Conservation (phyloP, 1,140 invertebrate species). For the Hesperophylax magnus region DNA sequence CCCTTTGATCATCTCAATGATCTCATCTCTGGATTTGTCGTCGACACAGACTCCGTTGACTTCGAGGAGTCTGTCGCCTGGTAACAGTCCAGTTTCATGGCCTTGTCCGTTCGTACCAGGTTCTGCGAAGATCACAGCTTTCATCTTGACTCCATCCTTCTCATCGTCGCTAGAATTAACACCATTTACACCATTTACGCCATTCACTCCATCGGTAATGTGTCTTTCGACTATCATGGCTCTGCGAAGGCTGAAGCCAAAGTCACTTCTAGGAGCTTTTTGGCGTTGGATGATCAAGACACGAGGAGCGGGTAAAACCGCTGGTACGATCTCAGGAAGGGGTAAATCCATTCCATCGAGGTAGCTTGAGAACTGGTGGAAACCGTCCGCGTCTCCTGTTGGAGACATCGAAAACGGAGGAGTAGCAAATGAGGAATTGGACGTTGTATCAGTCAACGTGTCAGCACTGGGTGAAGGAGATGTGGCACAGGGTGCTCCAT, state of each 20-base stretch:
- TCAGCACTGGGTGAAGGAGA: constrained; percentile 85
- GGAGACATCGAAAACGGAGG: constrained; percentile 87
- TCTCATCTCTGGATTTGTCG: constrained; percentile 88
- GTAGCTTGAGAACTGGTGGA: constrained; percentile 80
- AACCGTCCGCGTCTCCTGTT: constrained; percentile 86
- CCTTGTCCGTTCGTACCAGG: constrained; percentile 85
- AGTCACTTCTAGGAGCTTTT: constrained; percentile 89
- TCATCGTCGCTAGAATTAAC: constrained; percentile 57
- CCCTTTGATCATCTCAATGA: constrained; percentile 93
- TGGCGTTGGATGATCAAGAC: constrained; percentile 85
- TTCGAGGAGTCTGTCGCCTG: constrained; percentile 93
- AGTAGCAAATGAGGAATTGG: constrained; percentile 87
- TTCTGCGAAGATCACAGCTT: constrained; percentile 92
- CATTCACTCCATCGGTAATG: constrained; percentile 64
- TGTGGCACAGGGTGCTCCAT: constrained; percentile 72
- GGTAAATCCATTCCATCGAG: constrained; percentile 84
- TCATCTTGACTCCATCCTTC: constrained; percentile 72
- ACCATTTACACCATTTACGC: constrained; percentile 53
- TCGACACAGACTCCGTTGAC: constrained; percentile 91
- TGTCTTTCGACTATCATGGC: constrained; percentile 82
- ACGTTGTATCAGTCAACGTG: constrained; percentile 85
- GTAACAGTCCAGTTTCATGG: constrained; percentile 88
- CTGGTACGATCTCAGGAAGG: constrained; percentile 82
- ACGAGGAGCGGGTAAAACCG: constrained; percentile 82
- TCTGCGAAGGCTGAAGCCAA: constrained; percentile 94